phyloP scores from a whole-genome alignment of 1,140 invertebrate genomes.

The Olivierus martensii region DNA sequence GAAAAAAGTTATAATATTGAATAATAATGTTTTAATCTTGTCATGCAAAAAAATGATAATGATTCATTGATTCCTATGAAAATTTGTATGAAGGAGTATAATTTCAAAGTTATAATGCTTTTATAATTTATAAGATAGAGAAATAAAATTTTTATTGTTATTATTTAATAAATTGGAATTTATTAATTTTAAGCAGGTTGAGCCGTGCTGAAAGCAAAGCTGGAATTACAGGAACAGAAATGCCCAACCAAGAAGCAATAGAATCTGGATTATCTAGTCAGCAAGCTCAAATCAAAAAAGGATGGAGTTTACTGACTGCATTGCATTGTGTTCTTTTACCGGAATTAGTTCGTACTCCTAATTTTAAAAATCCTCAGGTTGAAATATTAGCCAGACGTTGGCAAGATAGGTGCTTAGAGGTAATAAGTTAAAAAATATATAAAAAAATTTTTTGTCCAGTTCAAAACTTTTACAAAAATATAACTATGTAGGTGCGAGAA shows the following conservation, averaged over 20 bases:
- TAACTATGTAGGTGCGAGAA: slow-evolving; percentile 65
- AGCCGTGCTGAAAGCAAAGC: slow-evolving; percentile 20
- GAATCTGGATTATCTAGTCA: slow-evolving; percentile 43
- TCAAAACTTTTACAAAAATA: no score
- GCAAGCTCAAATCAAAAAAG: slow-evolving; percentile 84
- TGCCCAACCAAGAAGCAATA: slow-evolving; percentile 29
- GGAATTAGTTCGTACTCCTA: slow-evolving; percentile 56
- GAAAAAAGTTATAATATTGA: no score
- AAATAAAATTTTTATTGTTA: neutral
- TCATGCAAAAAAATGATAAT: no score
- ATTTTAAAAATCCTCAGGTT: slow-evolving; percentile 82
- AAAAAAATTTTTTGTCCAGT: no score
- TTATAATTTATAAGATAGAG: neutral
- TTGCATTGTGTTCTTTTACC: slow-evolving; percentile 91
- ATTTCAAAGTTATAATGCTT: neutral
- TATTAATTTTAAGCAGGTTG: slow-evolving; percentile 13
- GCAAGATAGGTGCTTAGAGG: slow-evolving; percentile 97
- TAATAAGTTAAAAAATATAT: no score
- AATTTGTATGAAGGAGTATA: neutral
- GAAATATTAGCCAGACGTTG: slow-evolving; percentile 94
- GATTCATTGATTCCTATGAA: no score
- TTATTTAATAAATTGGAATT: neutral
- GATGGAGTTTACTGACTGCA: slow-evolving; percentile 90
- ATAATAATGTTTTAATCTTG: no score
- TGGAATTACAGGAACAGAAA: neutral